Conservation (phyloP, 1,140 invertebrate species). For the Spodoptera frugiperda region DNA sequence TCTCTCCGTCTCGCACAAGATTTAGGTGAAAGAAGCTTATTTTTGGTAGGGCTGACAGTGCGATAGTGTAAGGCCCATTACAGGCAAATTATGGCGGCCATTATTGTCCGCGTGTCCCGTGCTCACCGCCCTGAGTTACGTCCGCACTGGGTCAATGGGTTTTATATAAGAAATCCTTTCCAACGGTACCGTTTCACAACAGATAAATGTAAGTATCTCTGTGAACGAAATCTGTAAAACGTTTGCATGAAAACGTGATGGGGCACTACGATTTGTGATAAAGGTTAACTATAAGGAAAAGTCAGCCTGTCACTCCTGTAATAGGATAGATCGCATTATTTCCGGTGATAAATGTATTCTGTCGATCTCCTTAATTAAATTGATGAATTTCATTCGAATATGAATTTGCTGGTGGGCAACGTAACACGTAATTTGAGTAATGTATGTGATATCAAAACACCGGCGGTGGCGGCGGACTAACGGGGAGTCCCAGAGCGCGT, state of each 20-base stretch:
- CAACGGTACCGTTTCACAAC: conserved; percentile 52
- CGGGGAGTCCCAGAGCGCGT: conserved; percentile 47
- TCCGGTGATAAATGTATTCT: conserved; percentile 6
- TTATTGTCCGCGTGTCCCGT: conserved; percentile 80
- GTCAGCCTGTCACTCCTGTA: conserved; percentile 14
- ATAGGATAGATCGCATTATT: conserved; percentile 14
- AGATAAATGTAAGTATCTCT: conserved; percentile 39
- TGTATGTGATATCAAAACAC: conserved; percentile 45
- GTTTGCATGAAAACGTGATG: conserved; percentile 34
- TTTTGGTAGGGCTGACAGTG: conserved; percentile 81
- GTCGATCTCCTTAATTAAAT: not conserved
- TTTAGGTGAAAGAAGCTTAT: conserved; percentile 80
- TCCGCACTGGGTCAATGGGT: conserved; percentile 76
- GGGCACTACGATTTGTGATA: not conserved
- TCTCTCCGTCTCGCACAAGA: conserved; percentile 66
- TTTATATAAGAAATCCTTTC: conserved; percentile 78
- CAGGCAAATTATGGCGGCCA: conserved; percentile 83
- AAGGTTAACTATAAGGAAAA: conserved; percentile 13
- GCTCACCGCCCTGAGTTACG: conserved; percentile 72
- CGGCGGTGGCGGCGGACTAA: conserved; percentile 50
- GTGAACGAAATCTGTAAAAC: conserved; percentile 35
- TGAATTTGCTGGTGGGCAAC: not conserved
- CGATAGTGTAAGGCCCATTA: conserved; percentile 85
- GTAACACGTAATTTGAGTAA: conserved; percentile 52
- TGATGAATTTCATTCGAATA: not conserved